Conservation (phyloP, 2,888 invertebrate genomes). For the Hemithea aestivaria region DNA sequence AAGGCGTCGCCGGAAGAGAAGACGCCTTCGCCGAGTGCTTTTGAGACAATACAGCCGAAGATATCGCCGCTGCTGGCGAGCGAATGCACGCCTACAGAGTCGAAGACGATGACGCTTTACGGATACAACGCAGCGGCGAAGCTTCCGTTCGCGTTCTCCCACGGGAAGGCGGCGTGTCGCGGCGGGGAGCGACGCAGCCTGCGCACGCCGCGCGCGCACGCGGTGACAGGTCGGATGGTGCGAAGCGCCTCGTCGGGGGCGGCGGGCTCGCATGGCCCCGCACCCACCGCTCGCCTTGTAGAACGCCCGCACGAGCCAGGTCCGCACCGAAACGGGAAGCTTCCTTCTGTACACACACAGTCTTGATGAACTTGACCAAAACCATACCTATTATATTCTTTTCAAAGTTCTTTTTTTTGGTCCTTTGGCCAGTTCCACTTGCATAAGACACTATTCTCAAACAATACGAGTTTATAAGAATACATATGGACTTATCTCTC, state of each 20-base stretch:
- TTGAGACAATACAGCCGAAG: constrained; percentile 64
- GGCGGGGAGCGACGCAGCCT: constrained; percentile 48
- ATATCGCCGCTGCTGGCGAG: constrained; percentile 65
- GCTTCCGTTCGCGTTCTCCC: constrained; percentile 72
- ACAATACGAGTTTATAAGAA: too few species aligned
- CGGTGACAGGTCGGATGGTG: constrained; percentile 70
- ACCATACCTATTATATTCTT: constrained; percentile 1
- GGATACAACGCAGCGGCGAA: constrained; percentile 75
- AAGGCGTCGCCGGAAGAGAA: constrained; percentile 63
- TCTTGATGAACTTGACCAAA: too few species aligned
- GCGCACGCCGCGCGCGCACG: constrained; percentile 49
- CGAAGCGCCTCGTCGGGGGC: constrained; percentile 75
- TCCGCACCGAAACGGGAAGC: constrained; percentile 26
- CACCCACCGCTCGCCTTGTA: constrained; percentile 53
- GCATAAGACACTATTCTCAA: too few species aligned
- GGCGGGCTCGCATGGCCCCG: constrained; percentile 59
- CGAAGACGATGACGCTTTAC: constrained; percentile 69
- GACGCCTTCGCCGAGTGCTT: constrained; percentile 53
- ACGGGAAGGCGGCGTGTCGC: constrained; percentile 45
- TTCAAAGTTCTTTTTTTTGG: not conserved
- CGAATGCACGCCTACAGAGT: constrained; percentile 62
- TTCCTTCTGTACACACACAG: constrained; percentile 20
- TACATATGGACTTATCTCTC: too few species aligned
- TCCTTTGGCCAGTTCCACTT: too few species aligned
- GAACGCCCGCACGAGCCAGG: constrained; percentile 55